Evolutionary conservation across 2,797 vertebrate genomes (phyloP), one percentile per base, ranked within the genome.

Genomic region (Botia kubotai): DNA sequence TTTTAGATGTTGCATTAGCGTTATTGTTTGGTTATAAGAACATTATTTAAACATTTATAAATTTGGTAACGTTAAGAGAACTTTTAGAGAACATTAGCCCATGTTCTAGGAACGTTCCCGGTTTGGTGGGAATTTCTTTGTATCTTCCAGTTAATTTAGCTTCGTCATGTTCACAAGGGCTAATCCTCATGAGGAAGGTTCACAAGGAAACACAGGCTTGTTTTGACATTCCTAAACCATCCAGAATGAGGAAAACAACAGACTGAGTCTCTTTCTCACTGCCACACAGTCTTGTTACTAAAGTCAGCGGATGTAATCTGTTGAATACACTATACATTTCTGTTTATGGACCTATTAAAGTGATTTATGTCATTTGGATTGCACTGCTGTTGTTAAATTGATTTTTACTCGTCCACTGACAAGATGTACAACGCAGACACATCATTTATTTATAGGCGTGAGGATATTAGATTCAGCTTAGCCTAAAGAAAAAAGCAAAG

Each of bases 311-410:
- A 6, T 26, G 0, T 62, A 16, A 29, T 62, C 23, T 63, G 26
- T 8, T 66, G 63, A 66, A 66, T 43, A 66, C 29, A 3, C 63
- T 36, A 8, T 3, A 29, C 7, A 66, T 46, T 19, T 36, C 19
- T 12, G 26, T 17, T 21, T 79, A 16, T 60, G 58, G 65, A 69
- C 17, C n/a, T 58, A 46, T 21, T 58, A 43, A 14, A 48, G 43
- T 79, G n/a, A 72, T 79, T 62, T 66, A 53, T 46, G 33, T 63
- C 4, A 73, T n/a, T 16, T 29, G 60, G 46, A 80, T 14, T 17
- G 14, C 17, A 39, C 46, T 23, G 6, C 19, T 73, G 33, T 73
- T 19, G 17, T 65, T 53, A 43, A 66, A 73, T 29, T 0, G 5
- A 53, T 55, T 79, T 55, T 65, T 65, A 65, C 50, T 80, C 16